Percentiles rank a stretch among this genome's conserved stretches.
phyloP scores from a whole-genome alignment of 2,797 vertebrate genomes.

The Parauchenoglanis ngamensis region DNA sequence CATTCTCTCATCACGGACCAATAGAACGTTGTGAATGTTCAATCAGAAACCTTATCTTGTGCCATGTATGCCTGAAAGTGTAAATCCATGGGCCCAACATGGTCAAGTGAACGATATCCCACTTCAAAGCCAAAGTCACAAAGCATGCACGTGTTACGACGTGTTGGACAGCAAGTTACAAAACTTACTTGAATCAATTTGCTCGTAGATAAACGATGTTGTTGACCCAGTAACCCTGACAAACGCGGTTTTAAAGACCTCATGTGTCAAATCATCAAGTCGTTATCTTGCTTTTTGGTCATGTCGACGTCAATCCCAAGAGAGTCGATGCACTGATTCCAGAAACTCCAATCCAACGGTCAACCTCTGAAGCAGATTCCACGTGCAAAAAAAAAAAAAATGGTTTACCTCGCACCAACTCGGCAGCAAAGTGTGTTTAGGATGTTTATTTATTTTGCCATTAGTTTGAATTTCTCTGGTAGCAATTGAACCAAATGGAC shows the following conservation, averaged over 20 bases:
- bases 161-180: not conserved
- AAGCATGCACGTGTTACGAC: not conserved
- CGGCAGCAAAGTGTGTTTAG: too few species aligned
- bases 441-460: not conserved
- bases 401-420: not conserved
- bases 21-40: not conserved
- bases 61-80: too few species aligned
- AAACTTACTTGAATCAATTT: not conserved
- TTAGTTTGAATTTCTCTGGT: not conserved
- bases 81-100: not conserved
- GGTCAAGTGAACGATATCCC: not conserved
- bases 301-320: not conserved
- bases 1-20: not conserved
- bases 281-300: not conserved
- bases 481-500: not conserved
- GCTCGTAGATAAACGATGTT: not conserved
- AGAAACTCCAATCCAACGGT: not conserved
- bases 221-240: not conserved
- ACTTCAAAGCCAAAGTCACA: too few species aligned
- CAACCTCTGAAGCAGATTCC: not conserved
- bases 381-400: too few species aligned
- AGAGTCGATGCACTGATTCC: not conserved
- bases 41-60: not conserved
- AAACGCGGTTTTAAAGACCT: not conserved
- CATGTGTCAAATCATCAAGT: not conserved